phyloP scores from a whole-genome alignment of 2,797 vertebrate genomes.

The Sebastiscus tertius region DNA sequence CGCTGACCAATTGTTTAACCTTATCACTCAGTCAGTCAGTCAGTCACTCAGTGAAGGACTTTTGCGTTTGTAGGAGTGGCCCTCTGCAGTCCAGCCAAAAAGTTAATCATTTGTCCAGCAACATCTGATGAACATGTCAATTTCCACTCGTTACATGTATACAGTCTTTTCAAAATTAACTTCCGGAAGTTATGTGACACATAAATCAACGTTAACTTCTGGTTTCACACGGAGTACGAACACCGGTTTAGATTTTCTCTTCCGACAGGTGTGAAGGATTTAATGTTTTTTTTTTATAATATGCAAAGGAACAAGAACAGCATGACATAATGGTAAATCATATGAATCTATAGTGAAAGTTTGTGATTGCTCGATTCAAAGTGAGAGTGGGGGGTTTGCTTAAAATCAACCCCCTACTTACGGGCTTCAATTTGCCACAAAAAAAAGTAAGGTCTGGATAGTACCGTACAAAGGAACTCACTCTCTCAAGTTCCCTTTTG shows the following conservation, averaged over 20 bases:
- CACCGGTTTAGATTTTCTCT: neutral
- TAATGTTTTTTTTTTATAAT: neutral
- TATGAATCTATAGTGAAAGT: conserved; percentile 6
- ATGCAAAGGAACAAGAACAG: neutral
- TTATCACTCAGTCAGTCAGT: too few relatives aligned
- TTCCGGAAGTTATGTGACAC: neutral
- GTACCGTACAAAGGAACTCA: neutral
- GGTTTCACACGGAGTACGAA: too few relatives aligned
- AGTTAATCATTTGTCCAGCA: neutral
- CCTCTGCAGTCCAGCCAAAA: rapidly evolving
- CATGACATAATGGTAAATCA: neutral
- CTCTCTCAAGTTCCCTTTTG: conserved; percentile 4
- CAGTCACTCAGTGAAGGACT: too few relatives aligned
- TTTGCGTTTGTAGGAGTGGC: neutral
- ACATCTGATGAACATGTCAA: neutral
- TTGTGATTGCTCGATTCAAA: conserved; percentile 35
- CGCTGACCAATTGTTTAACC: rapidly evolving
- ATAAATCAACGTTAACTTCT: neutral
- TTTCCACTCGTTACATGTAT: too few relatives aligned
- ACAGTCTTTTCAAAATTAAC: neutral
- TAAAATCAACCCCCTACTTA: conserved; percentile 49
- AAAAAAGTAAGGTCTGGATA: neutral
- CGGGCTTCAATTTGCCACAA: conserved; percentile 16
- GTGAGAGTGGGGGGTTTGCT: neutral
- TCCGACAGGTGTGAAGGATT: neutral